phyloP scores from a whole-genome alignment of 2,113 vertebrate genomes.

The Lepisosteus oculatus region DNA sequence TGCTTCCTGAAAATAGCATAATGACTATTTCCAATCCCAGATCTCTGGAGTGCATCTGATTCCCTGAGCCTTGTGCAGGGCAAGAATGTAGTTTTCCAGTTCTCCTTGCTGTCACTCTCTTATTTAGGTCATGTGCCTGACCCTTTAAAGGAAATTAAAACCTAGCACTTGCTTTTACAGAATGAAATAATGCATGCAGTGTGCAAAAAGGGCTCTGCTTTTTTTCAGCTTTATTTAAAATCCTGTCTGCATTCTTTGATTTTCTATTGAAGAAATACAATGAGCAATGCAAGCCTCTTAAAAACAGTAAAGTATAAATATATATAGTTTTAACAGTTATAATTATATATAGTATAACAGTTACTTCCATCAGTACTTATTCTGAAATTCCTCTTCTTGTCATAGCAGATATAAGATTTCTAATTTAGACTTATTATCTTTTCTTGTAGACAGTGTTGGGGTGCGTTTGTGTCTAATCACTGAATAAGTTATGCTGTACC shows the following conservation, averaged over 20 bases:
- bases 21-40: conserved; percentile 59
- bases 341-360: too few species aligned
- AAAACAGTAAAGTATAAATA: too few species aligned
- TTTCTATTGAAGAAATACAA: too few species aligned
- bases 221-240: not conserved
- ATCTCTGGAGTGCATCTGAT: conserved; percentile 29
- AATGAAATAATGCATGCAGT: not conserved
- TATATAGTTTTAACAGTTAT: not conserved
- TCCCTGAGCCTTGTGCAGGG: conserved; percentile 35
- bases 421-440: too few species aligned
- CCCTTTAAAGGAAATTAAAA: conserved; percentile 25
- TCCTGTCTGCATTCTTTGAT: not conserved
- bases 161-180: conserved; percentile 11
- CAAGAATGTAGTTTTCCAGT: conserved; percentile 33
- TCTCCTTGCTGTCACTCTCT: conserved; percentile 3
- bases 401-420: too few species aligned
- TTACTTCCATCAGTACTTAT: too few species aligned
- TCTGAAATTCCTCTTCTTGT: too few species aligned
- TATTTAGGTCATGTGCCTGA: conserved; percentile 41
- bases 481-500: too few species aligned
- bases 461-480: too few species aligned
- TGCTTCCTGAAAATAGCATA: conserved; percentile 72
- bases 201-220: not conserved
- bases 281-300: too few species aligned
- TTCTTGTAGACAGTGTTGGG: too few species aligned